Base-by-base conservation (phyloP, 2,797 vertebrate species). In the Callimico goeldii region DNA sequence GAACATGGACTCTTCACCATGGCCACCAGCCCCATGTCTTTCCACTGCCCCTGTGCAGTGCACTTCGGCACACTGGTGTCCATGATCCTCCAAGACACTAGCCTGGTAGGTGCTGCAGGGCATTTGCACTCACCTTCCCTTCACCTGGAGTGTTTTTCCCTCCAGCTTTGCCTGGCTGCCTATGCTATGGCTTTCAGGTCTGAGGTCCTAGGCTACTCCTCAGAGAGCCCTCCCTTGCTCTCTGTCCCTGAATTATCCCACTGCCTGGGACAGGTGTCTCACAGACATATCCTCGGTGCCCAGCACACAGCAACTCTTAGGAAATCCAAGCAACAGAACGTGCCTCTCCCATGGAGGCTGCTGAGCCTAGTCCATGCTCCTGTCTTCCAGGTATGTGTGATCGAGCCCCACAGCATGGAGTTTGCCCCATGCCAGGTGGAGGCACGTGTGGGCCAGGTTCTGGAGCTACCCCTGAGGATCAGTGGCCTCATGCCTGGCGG, bases 391-490 rank as follows among this genome's bases (percentile, higher is more conserved):
- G 99, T 99, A 4, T 99, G 99, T 0, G 99, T 99, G 83, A 99
- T 99, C 0, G 99, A 99, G 97, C 99, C 99, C 14, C 99, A 99
- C 24, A 98, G 99, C 55, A 99, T 99, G 99, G 99, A 99, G 97
- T 99, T 99, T 33, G 92, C 96, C 28, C 99, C 99, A 0, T 99
- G 99, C 96, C 98, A 97, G 12, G 99, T 99, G 64, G 99, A 99
- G 95, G 99, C 99, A 1, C 98, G 98, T 4, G 97, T 99, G 75
- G 99, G 99, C 57, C 98, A 98, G 94, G 97, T 96, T 33, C 97
- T 99, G 97, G 99, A 99, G 94, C 99, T 99, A 90, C 99, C 99
- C 0, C 98, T 99, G 87, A 98, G 98, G 96, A 99, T 99, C 90
- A 99, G 98, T 0, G 99, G 99, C 26, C 95, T 99, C 4, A 98